Evolutionary conservation across 92 coral and sea anemone genomes (phyloP).

Genomic region (Galaxea fascicularis): DNA sequence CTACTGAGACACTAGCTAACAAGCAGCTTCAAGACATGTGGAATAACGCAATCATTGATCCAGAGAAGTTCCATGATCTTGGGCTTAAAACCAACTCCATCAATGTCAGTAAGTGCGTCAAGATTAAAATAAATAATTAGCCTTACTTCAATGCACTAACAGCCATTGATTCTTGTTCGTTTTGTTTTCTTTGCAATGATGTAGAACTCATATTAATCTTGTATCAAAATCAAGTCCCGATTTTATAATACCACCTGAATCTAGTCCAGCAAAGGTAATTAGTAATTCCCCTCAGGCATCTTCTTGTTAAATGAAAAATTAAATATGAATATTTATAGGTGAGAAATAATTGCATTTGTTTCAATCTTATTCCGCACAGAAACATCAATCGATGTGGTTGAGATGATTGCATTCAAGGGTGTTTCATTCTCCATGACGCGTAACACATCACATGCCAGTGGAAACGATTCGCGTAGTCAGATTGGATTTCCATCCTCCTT

Average conservation of each 20-base stretch:
- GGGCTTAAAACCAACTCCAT: constrained; percentile 49
- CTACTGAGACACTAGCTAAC: constrained; percentile 51
- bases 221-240: no score
- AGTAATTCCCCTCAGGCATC: no score
- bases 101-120: constrained; percentile 71
- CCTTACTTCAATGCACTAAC: neutral
- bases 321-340: no score
- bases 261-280: no score
- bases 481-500: constrained; percentile 56
- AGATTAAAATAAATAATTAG: no score
- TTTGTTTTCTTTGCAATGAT: no score
- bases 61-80: constrained; percentile 67
- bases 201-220: no score
- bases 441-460: neutral
- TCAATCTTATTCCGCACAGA: constrained; percentile 33
- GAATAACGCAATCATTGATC: constrained; percentile 72
- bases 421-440: constrained; percentile 30
- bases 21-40: constrained; percentile 75
- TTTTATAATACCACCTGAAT: no score
- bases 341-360: no score
- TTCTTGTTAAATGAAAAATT: no score
- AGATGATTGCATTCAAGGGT: constrained; percentile 82
- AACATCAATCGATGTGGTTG: constrained; percentile 70
- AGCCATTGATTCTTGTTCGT: no score
- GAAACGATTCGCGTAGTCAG: constrained; percentile 35